A percentile compares a stretch with the other conserved stretches of the same genome.
Conservation (phyloP, 2,888 invertebrate species). For the Troides oblongomaculatus region DNA sequence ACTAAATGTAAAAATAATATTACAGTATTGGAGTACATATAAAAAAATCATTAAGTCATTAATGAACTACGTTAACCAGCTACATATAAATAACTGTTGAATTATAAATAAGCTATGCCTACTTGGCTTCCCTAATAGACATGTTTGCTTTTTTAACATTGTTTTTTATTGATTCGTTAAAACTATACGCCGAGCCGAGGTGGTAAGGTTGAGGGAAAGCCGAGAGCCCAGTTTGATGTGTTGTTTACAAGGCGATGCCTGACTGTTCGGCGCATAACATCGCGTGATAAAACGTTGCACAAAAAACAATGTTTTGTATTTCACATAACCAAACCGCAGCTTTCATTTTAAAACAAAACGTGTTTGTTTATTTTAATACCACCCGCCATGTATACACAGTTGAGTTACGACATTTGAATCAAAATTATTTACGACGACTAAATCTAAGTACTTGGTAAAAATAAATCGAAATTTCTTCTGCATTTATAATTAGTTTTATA, state of each 20-base stretch:
- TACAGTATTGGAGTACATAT: too few relatives aligned
- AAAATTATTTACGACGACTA: neutral
- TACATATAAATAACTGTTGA: neutral
- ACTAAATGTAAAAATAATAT: too few relatives aligned
- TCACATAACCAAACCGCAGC: slow-evolving; percentile 47
- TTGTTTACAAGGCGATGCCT: slow-evolving; percentile 57
- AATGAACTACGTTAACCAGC: neutral
- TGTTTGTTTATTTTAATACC: neutral
- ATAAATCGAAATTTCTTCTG: neutral
- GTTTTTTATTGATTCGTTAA: slow-evolving; percentile 22
- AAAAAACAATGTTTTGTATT: slow-evolving; percentile 52
- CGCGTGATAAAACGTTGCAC: slow-evolving; percentile 55
- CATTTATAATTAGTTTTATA: neutral
- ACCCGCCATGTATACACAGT: neutral
- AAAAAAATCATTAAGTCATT: neutral
- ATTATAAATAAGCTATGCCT: neutral
- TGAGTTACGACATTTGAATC: neutral
- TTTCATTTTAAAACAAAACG: slow-evolving; percentile 28
- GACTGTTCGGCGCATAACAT: slow-evolving; percentile 50
- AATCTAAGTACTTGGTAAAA: neutral
- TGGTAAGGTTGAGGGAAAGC: slow-evolving; percentile 44
- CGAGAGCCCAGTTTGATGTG: slow-evolving; percentile 40
- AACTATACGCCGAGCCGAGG: slow-evolving; percentile 33
- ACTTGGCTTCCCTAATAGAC: neutral
- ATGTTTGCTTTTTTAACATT: slow-evolving; percentile 7